Conservation (phyloP, 2,797 vertebrate genomes). For the Epinephelus awoara region DNA sequence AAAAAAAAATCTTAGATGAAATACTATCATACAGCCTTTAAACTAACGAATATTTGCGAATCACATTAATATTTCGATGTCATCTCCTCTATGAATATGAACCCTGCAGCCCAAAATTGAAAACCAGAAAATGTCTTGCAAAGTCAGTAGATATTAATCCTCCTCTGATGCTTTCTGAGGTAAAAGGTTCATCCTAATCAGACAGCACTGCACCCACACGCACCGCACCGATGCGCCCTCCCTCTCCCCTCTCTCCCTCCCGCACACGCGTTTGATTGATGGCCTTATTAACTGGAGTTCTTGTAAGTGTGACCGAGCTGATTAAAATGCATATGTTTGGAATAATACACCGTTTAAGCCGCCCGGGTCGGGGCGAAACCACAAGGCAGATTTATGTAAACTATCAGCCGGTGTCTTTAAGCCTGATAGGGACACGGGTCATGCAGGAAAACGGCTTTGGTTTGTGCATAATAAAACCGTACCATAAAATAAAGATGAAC, state of each 20-base stretch:
- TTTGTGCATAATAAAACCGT: conserved; percentile 66
- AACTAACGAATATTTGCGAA: not conserved
- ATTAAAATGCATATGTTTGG: conserved; percentile 99
- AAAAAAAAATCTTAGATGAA: not conserved
- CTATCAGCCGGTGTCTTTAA: conserved; percentile 79
- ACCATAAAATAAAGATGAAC: conserved; percentile 65
- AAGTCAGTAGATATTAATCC: not conserved
- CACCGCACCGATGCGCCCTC: conserved; percentile 7
- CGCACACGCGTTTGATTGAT: conserved; percentile 93
- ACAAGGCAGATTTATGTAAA: conserved; percentile 86
- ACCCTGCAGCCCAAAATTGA: not conserved
- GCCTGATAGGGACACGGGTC: conserved; percentile 69
- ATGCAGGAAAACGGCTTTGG: conserved; percentile 60
- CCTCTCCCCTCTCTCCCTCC: conserved; percentile 8
- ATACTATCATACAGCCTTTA: not conserved
- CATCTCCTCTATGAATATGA: no score
- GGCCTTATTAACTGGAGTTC: conserved; percentile 99
- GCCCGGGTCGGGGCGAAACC: conserved; percentile 78
- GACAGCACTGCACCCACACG: conserved; percentile 36
- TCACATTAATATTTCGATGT: not conserved
- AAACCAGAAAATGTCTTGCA: not conserved
- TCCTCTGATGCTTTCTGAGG: conserved; percentile 7
- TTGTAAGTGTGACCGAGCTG: conserved; percentile 99
- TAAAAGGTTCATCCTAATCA: conserved; percentile 69
- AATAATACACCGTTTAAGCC: conserved; percentile 98